phyloP scores from a whole-genome alignment of 2,113 vertebrate genomes.

The Athene cunicularia region DNA sequence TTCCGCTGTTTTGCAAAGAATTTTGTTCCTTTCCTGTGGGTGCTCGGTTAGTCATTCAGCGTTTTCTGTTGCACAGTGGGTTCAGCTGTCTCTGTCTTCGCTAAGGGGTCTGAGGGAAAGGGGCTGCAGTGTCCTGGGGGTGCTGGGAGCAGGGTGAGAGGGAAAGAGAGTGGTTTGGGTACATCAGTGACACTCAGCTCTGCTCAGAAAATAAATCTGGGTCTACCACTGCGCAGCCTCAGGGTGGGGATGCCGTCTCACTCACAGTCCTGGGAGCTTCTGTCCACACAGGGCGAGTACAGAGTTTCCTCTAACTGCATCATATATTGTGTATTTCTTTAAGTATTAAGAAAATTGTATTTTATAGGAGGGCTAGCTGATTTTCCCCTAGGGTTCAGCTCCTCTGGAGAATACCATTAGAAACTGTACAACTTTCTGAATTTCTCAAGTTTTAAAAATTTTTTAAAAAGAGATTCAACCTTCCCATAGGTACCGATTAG shows the following conservation, averaged over 20 bases:
- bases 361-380: neutral
- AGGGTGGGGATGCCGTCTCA: neutral
- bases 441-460: neutral
- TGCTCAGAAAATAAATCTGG: neutral
- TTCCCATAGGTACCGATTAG: neutral
- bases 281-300: neutral
- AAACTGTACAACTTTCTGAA: neutral
- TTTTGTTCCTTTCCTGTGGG: neutral
- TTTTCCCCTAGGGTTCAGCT: neutral
- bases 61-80: neutral
- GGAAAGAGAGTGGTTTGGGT: neutral
- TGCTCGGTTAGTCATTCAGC: rapidly evolving
- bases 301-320: neutral
- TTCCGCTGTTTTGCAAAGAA: neutral
- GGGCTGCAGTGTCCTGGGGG: neutral
- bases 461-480: neutral
- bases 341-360: neutral
- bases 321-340: neutral
- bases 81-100: rapidly evolving
- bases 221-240: rapidly evolving
- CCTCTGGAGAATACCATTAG: neutral
- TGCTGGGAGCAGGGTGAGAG: neutral
- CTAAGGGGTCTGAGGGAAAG: neutral
- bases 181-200: neutral
- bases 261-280: neutral